Evolutionary conservation across 2,888 invertebrate genomes (phyloP).

Genomic region (Cantharis rustica): DNA sequence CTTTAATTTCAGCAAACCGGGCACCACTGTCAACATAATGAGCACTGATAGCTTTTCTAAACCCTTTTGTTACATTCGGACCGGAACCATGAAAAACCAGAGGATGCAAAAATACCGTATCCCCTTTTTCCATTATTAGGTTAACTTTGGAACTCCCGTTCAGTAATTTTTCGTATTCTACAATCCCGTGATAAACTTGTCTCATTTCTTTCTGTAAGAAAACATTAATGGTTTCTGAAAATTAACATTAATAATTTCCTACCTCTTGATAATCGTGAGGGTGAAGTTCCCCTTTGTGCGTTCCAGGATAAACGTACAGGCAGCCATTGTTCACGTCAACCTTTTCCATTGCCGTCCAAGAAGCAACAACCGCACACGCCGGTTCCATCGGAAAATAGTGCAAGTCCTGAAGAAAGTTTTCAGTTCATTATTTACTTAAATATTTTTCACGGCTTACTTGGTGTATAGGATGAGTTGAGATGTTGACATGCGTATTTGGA

Average conservation of each 20-base stretch:
- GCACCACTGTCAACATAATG: conserved; percentile 79
- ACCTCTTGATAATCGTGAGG: conserved; percentile 73
- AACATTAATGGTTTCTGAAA: not conserved
- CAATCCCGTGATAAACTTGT: conserved; percentile 71
- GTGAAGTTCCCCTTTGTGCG: conserved; percentile 66
- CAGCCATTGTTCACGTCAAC: conserved; percentile 78
- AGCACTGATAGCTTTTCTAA: conserved; percentile 79
- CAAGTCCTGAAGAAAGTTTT: conserved; percentile 66
- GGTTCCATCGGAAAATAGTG: conserved; percentile 88
- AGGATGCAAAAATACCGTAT: conserved; percentile 87
- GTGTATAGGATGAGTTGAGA: conserved; percentile 70
- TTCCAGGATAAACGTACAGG: conserved; percentile 76
- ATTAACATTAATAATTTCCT: conserved; percentile 53
- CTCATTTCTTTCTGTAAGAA: conserved; percentile 58
- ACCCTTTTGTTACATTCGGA: conserved; percentile 70
- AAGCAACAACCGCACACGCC: conserved; percentile 73
- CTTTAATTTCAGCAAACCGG: conserved; percentile 69
- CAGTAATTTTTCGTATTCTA: conserved; percentile 54
- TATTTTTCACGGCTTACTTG: conserved; percentile 59
- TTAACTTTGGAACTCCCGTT: conserved; percentile 55
- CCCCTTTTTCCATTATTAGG: conserved; percentile 80
- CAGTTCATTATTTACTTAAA: not conserved
- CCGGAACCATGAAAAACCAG: conserved; percentile 84
- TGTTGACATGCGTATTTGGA: conserved; percentile 70
- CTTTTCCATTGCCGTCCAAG: conserved; percentile 86